A percentile compares a stretch with the other conserved stretches of the same genome.
phyloP scores from a whole-genome alignment of 2,797 vertebrate genomes.

The Nothura maculosa region DNA sequence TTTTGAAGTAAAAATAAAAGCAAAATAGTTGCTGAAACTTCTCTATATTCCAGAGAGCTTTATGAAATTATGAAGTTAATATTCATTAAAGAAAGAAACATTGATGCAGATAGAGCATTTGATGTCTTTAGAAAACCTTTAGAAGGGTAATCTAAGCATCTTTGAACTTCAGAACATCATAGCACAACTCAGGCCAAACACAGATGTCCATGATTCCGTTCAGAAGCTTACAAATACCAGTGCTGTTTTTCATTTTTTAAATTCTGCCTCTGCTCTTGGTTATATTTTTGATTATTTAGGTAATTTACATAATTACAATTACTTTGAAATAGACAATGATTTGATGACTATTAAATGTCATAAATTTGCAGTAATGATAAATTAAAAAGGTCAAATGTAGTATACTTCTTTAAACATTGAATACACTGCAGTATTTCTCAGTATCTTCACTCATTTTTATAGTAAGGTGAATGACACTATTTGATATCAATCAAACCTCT shows the following conservation, averaged over 20 bases:
- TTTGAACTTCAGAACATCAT: background rate
- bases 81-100: background rate
- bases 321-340: background rate
- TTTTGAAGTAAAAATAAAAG: background rate
- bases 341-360: background rate
- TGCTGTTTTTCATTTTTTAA: background rate
- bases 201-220: background rate
- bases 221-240: background rate
- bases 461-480: background rate
- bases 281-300: background rate
- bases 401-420: conserved; percentile 3
- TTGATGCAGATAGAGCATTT: background rate
- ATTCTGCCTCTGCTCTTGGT: background rate
- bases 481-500: background rate
- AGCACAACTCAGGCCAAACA: background rate
- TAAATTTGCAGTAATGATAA: background rate
- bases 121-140: background rate
- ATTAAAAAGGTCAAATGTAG: background rate
- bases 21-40: background rate
- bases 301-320: background rate
- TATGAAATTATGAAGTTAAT: background rate
- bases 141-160: background rate
- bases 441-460: background rate
- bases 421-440: background rate
- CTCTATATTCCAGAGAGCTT: background rate